Evolutionary conservation across 2,113 vertebrate species (phyloP).

Genomic region (Catharus fuscescens): DNA sequence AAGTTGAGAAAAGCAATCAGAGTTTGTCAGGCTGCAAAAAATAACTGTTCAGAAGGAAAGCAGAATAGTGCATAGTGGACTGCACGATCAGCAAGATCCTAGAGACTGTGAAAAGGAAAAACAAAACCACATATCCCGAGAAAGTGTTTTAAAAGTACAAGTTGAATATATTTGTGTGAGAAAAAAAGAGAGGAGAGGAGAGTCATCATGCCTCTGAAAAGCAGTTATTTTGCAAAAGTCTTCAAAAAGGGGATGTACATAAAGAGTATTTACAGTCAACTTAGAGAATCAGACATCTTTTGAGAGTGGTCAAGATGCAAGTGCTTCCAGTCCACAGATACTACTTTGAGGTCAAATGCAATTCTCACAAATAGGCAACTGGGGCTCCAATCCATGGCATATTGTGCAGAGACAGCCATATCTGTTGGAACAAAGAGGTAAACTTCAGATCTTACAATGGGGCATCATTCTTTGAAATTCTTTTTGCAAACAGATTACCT

Average conservation of each 20-base stretch:
- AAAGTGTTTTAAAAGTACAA: background rate
- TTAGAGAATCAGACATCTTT: background rate
- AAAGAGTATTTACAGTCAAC: background rate
- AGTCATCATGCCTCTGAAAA: background rate
- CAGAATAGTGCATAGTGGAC: background rate
- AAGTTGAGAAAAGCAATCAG: background rate
- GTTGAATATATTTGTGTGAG: background rate
- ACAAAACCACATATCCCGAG: background rate
- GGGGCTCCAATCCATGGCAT: background rate
- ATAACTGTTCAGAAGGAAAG: background rate
- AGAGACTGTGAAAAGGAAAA: background rate
- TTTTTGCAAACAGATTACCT: background rate
- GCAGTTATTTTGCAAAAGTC: background rate
- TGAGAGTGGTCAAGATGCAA: background rate
- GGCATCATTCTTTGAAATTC: background rate
- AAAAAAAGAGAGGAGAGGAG: background rate
- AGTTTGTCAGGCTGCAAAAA: conserved; percentile 15
- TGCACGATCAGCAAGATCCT: conserved; percentile 4
- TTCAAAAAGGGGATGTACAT: background rate
- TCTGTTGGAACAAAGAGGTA: background rate
- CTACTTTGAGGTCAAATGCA: background rate
- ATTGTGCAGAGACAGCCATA: background rate
- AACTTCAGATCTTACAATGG: background rate
- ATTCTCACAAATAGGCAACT: background rate
- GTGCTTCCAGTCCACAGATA: background rate